Conservation (phyloP, 2,888 invertebrate species). For the Sabatieria punctata region DNA sequence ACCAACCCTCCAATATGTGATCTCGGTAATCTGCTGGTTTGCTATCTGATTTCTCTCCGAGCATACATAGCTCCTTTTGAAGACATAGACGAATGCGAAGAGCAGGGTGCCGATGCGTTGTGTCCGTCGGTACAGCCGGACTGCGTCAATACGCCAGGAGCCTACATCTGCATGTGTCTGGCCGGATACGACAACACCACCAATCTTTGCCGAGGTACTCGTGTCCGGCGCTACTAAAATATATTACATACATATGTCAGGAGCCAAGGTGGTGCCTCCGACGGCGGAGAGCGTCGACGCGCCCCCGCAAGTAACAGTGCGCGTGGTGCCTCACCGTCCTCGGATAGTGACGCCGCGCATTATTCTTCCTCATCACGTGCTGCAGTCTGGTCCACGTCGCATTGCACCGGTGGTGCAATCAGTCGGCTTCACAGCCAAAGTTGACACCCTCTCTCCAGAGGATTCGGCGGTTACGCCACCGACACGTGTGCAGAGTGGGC, state of each 20-base stretch:
- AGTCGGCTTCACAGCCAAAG: background rate
- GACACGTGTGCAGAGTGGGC: background rate
- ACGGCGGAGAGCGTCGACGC: no score
- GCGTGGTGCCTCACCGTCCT: no score
- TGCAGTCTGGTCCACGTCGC: no score
- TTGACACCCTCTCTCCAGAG: background rate
- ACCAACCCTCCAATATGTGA: slow-evolving; percentile 21
- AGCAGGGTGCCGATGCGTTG: slow-evolving; percentile 12
- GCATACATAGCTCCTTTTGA: slow-evolving; percentile 15
- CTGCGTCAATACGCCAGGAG: slow-evolving; percentile 77
- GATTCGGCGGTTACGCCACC: no score
- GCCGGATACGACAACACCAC: slow-evolving; percentile 46
- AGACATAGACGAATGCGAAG: slow-evolving; percentile 52
- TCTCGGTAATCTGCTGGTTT: slow-evolving; percentile 12
- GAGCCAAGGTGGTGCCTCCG: no score
- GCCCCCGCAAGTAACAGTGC: no score
- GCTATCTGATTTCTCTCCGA: no score
- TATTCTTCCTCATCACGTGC: no score
- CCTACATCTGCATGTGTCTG: slow-evolving; percentile 69
- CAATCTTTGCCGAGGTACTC: slow-evolving; percentile 13
- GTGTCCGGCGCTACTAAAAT: no score
- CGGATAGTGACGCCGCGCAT: no score
- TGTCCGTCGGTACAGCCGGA: slow-evolving; percentile 57
- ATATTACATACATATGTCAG: no score
- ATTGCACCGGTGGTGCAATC: background rate